Evolutionary conservation across 2,797 vertebrate genomes (phyloP), one percentile per base, ranked within the genome.

Genomic region (Cyprinella venusta): DNA sequence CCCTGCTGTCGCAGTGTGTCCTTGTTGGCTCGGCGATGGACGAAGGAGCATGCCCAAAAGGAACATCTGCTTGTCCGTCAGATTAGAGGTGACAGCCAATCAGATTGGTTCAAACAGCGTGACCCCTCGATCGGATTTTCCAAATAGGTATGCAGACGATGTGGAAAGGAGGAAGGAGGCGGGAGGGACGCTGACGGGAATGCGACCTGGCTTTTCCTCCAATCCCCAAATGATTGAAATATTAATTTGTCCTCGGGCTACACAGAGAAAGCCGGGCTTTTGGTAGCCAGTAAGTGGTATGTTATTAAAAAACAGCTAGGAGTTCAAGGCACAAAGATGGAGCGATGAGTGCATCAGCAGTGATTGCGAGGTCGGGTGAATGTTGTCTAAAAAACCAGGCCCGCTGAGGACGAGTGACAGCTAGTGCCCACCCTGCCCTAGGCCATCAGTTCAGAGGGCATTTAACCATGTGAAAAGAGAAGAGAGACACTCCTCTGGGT

Each of bases 231-330:
- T 95, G 97, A 96, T 91, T 97, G 92, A 97, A 97, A 98, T 98
- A 97, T 97, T 96, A 97, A 97, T 97, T 95, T 96, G 92, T 94
- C 97, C 97, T 91, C 92, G 82, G 95, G 97, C 96, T 87, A 94
- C 92, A 92, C 90, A 92, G 94, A 93, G 94, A 95, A 94, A 88
- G 92, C 93, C 79, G 76, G 91, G 93, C 93, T 91, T 94, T 94
- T 88, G 92, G 91, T 92, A 92, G 94, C 94, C 93, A 94, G 94
- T 95, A 95, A 96, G 95, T 95, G 95, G 93, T 94, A 92, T 95
- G 96, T 96, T 95, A 95, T 95, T 95, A 93, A 93, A 94, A 94
- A 95, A 93, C 42, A 87, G 0, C 45, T 54, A 88, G 87, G 5
- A 89, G 89, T 88, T 88, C 89, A 88, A 74, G 91, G 79, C 61